Base-by-base conservation (phyloP, 2,797 vertebrate genomes). In the Margarornis squamiger region DNA sequence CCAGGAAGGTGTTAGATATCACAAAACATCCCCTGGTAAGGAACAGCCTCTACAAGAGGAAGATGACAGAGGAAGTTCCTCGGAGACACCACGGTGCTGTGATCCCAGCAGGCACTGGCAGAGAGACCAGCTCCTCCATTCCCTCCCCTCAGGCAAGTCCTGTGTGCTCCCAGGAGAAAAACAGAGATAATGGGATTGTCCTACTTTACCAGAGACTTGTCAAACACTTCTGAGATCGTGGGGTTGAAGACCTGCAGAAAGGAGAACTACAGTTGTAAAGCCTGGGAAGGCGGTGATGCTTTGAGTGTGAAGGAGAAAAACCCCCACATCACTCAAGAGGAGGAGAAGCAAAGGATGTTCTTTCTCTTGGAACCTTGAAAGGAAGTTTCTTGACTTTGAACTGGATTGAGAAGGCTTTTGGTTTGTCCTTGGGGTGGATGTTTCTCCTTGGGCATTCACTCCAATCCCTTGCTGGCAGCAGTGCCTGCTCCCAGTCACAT, bases 91-190 rank as follows among this genome's bases (percentile, higher is more conserved):
- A 46, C 38, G 75, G 63, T 13, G 6, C 63, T 88, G 91, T 93
- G 91, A 95, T 92, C 91, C 90, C 95, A 95, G 83, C 80, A 71
- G 96, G 88, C 71, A 55, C 73, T 8, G 39, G 63, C 76, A 92
- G 74, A 57, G 71, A 49, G 2, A 36, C 76, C 86, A 84, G 9
- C 66, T 90, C 74, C 72, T 91, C 70, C 57, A 11, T 61, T 72
- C 24, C 4, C 79, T 76, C 65, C 59, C 48, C 75, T 86, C 90
- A 39, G 91, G 48, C 23, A 63, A 74, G 93, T 39, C 81, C 86
- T 82, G 63, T 9, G 41, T 4, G 1, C 38, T 84, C 76, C 80
- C 82, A 81, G 72, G 68, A 86, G 91, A 41, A 87, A 46, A 75
- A 26, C 0, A 4, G 81, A 80, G 95, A 76, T 36, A 73, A 93